Evolutionary conservation across 2,113 vertebrate species (phyloP).

Genomic region (Rostratula benghalensis): DNA sequence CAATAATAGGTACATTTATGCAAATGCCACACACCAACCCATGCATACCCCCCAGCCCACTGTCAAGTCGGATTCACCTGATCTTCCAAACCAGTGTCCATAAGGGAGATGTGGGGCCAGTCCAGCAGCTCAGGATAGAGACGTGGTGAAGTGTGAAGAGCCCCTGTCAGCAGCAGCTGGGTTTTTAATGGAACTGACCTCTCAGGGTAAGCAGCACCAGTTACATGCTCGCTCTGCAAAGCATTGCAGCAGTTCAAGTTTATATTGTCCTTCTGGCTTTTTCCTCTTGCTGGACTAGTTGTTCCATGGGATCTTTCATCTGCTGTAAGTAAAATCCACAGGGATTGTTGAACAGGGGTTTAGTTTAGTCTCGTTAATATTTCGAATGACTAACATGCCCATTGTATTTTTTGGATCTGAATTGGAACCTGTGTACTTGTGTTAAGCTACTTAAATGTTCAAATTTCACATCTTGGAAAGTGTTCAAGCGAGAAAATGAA

Average conservation of each 20-base stretch:
- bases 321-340: neutral
- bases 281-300: neutral
- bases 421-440: neutral
- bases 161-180: neutral
- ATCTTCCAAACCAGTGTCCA: neutral
- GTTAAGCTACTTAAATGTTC: neutral
- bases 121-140: neutral
- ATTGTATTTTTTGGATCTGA: neutral
- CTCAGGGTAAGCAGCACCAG: neutral
- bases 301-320: neutral
- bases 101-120: neutral
- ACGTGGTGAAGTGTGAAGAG: neutral
- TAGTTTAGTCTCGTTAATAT: neutral
- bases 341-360: neutral
- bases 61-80: neutral
- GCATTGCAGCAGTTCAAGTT: neutral
- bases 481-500: accelerated
- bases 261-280: neutral
- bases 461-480: neutral
- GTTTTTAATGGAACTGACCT: neutral
- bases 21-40: no score
- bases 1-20: neutral
- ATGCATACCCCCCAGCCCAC: neutral
- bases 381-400: neutral
- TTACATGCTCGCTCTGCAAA: accelerated